A percentile compares a stretch with the other conserved stretches of the same genome.
These are phyloP conservation scores for Pelmatolapia mariae DNA, from an alignment of 2,113 vertebrate species.

Conservation along the genomic window DNA sequence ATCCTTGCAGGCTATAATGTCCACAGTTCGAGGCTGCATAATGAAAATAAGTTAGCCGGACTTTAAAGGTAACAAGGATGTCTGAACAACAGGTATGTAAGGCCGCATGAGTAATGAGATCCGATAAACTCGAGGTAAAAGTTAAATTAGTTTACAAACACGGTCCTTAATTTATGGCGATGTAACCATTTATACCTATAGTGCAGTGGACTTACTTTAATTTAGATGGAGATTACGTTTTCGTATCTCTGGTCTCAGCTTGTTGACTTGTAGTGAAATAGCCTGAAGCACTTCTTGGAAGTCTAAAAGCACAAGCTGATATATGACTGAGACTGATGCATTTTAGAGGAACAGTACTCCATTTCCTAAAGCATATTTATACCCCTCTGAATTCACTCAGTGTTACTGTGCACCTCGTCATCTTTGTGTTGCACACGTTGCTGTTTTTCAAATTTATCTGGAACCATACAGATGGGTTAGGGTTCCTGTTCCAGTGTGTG, in stretches of 20 bases:
- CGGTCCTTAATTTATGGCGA: not conserved
- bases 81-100: constrained; percentile 32
- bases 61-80: constrained; percentile 11
- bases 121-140: not conserved
- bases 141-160: not conserved
- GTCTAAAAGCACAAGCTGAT: not conserved
- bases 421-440: not conserved
- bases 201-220: not conserved
- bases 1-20: not conserved
- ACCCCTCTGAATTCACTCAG: not conserved
- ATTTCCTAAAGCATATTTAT: not conserved
- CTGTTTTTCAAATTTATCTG: not conserved
- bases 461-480: not conserved
- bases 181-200: not conserved
- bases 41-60: not conserved
- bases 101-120: not conserved
- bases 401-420: not conserved
- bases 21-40: not conserved
- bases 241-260: not conserved
- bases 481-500: not conserved
- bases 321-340: not conserved
- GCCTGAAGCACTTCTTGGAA: not conserved
- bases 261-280: not conserved
- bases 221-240: not conserved
- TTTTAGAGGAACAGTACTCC: not conserved